Percentiles rank a stretch among this genome's conserved stretches.
These are phyloP conservation scores for Lagria hirta DNA, from an alignment of 2,888 invertebrate genomes.

Conservation along the genomic window DNA sequence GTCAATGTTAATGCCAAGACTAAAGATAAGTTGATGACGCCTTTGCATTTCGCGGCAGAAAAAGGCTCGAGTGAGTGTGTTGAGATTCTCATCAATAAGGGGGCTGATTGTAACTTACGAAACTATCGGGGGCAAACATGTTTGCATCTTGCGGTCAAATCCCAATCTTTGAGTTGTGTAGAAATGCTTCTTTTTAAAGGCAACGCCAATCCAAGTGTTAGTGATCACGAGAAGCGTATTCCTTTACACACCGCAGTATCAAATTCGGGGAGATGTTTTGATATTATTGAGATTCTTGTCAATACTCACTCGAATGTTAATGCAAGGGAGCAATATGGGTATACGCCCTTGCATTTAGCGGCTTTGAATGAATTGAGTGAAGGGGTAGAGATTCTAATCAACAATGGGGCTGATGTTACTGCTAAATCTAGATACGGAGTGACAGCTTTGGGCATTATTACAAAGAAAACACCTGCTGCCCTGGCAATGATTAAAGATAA, in stretches of 20 bases:
- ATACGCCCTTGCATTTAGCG: constrained; percentile 82
- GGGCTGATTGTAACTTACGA: constrained; percentile 72
- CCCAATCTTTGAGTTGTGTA: constrained; percentile 79
- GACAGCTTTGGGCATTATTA: constrained; percentile 81
- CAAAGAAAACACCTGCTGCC: constrained; percentile 83
- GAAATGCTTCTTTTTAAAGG: constrained; percentile 74
- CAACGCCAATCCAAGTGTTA: constrained; percentile 75
- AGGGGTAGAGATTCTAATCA: constrained; percentile 81
- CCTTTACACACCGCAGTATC: constrained; percentile 82
- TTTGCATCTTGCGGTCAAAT: constrained; percentile 79
- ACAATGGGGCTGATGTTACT: constrained; percentile 86
- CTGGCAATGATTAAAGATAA: constrained; percentile 80
- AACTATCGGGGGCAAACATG: constrained; percentile 83
- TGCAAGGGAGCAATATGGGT: constrained; percentile 81
- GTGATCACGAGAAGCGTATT: constrained; percentile 79
- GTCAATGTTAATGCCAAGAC: constrained; percentile 72
- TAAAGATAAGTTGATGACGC: constrained; percentile 74
- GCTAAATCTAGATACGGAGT: constrained; percentile 85
- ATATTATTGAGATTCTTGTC: constrained; percentile 76
- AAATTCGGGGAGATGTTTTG: constrained; percentile 79
- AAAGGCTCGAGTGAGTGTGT: constrained; percentile 83
- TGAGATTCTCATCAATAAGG: constrained; percentile 69
- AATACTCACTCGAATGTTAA: constrained; percentile 82
- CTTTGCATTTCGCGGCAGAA: constrained; percentile 85
- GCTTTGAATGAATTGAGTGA: constrained; percentile 82